Conservation (phyloP, 2,888 invertebrate species). For the Glyphotaelius pellucidus region DNA sequence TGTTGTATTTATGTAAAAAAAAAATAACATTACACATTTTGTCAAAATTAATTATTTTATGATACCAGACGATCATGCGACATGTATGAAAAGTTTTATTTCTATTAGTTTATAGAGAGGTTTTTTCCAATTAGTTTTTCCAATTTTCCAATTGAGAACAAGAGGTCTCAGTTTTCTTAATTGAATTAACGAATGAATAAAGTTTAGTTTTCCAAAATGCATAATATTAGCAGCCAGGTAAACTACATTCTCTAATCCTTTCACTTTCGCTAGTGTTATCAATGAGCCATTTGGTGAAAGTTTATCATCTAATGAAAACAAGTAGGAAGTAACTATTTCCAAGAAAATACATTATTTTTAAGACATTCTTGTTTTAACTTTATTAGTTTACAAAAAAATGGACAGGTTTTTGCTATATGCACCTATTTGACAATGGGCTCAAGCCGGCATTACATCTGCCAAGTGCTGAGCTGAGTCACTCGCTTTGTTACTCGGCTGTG, state of each 20-base stretch:
- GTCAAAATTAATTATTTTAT: no score
- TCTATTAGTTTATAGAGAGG: neutral
- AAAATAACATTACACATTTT: no score
- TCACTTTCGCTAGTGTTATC: neutral
- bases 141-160: no score
- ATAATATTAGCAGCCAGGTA: neutral
- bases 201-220: neutral
- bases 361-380: neutral
- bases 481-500: no score
- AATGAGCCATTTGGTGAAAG: constrained; percentile 2
- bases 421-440: neutral
- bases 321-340: neutral
- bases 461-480: no score
- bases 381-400: neutral
- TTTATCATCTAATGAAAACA: neutral
- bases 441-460: no score
- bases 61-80: no score
- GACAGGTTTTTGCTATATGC: neutral
- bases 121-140: neutral
- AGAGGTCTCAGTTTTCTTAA: neutral
- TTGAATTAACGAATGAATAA: neutral
- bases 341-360: neutral
- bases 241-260: neutral
- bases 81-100: neutral
- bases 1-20: neutral